Conservation (phyloP, 2,797 vertebrate species). For the Zenarchopterus dispar region DNA sequence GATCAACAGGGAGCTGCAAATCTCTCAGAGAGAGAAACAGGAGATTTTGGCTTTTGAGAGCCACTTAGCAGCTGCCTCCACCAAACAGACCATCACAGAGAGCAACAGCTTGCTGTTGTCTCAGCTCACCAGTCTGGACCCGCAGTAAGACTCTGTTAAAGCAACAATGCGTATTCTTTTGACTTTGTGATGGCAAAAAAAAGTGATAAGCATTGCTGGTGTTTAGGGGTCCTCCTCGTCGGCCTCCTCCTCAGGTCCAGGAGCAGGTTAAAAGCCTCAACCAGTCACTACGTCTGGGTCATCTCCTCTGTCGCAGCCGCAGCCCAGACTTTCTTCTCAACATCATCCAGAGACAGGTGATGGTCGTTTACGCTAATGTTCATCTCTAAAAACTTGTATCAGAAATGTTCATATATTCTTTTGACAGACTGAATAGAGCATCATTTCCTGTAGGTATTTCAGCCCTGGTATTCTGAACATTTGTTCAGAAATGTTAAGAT, state of each 20-base stretch:
- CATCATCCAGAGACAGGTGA: conserved; percentile 98
- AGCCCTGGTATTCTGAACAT: too few species aligned
- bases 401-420: background rate
- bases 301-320: conserved; percentile 95
- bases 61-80: conserved; percentile 95
- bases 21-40: conserved; percentile 96
- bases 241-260: conserved; percentile 91
- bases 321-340: conserved; percentile 96
- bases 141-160: conserved; percentile 85
- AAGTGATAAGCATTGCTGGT: conserved; percentile 20
- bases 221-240: conserved; percentile 92
- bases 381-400: accelerated
- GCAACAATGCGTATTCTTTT: background rate
- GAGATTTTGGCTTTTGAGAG: conserved; percentile 98
- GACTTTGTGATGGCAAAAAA: background rate
- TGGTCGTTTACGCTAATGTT: background rate
- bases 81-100: conserved; percentile 98
- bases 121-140: conserved; percentile 96
- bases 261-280: conserved; percentile 96
- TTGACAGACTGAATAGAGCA: too few species aligned
- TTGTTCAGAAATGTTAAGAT: too few species aligned
- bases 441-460: too few species aligned
- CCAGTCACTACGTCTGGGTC: conserved; percentile 94
- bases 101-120: conserved; percentile 95
- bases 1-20: conserved; percentile 94